Percentiles rank a stretch among this genome's conserved stretches.
phyloP scores from a whole-genome alignment of 2,888 invertebrate species.

The Acronicta aceris region DNA sequence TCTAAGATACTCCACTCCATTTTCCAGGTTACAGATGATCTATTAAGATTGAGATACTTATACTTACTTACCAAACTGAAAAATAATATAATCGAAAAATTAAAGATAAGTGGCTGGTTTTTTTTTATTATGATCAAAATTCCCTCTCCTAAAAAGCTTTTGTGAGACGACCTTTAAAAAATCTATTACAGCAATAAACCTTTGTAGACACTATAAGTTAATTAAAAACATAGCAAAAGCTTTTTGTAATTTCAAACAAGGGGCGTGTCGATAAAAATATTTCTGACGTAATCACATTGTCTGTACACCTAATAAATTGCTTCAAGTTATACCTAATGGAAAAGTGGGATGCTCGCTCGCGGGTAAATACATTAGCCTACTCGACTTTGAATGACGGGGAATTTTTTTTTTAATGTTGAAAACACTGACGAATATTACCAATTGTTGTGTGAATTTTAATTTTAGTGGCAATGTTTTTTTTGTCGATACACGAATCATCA shows the following conservation, averaged over 20 bases:
- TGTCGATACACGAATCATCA: conserved; percentile 1
- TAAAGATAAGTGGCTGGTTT: too few relatives aligned
- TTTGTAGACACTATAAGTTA: conserved; percentile 3
- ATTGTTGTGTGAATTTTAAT: conserved; percentile 30
- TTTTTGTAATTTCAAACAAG: conserved; percentile 32
- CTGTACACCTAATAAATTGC: conserved; percentile 42
- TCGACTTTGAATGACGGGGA: conserved; percentile 34
- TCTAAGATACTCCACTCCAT: too few relatives aligned
- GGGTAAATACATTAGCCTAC: conserved; percentile 46
- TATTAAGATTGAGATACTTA: too few relatives aligned
- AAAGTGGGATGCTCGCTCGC: conserved; percentile 28
- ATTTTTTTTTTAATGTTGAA: conserved; percentile 27
- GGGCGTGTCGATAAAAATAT: conserved; percentile 19
- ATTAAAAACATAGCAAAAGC: conserved; percentile 34
- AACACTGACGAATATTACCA: conserved; percentile 7
- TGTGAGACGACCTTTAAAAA: conserved; percentile 10
- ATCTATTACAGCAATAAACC: conserved; percentile 3
- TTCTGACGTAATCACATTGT: conserved; percentile 36
- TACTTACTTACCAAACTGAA: too few relatives aligned
- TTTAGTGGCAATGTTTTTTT: conserved; percentile 20
- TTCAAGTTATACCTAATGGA: conserved; percentile 40
- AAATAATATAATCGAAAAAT: too few relatives aligned
- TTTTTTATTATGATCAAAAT: too few relatives aligned
- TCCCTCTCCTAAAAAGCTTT: too few relatives aligned
- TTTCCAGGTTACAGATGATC: too few relatives aligned